Evolutionary conservation across 2,113 vertebrate genomes (phyloP).

Genomic region (Cheilinus undulatus): DNA sequence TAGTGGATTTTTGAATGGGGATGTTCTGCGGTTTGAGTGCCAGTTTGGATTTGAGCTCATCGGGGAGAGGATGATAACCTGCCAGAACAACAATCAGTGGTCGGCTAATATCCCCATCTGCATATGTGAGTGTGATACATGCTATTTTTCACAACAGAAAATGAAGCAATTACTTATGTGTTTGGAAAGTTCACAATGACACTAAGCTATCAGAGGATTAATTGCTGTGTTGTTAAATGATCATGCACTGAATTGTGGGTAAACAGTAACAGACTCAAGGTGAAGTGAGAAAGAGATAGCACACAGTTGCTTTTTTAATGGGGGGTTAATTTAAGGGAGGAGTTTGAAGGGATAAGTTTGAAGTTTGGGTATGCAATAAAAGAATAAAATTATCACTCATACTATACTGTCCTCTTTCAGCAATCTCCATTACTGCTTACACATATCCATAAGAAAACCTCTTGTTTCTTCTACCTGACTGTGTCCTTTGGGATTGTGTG

Average conservation of each 20-base stretch:
- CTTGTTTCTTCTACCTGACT: slow-evolving; percentile 17
- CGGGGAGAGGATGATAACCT: slow-evolving; percentile 96
- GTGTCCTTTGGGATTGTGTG: slow-evolving; percentile 35
- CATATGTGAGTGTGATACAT: slow-evolving; percentile 91
- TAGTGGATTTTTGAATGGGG: slow-evolving; percentile 94
- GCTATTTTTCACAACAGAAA: slow-evolving; percentile 40
- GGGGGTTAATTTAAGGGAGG: slow-evolving; percentile 2
- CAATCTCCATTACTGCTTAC: slow-evolving; percentile 27
- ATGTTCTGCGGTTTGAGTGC: slow-evolving; percentile 95
- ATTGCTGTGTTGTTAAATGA: slow-evolving; percentile 58
- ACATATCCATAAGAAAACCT: slow-evolving; percentile 36
- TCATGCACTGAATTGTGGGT: slow-evolving; percentile 29
- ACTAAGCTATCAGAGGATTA: slow-evolving; percentile 49
- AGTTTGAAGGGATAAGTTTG: background rate
- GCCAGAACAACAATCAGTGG: slow-evolving; percentile 99
- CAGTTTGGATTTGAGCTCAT: slow-evolving; percentile 99
- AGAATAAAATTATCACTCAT: too few relatives aligned
- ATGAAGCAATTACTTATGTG: slow-evolving; percentile 64
- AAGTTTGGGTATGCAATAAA: too few relatives aligned
- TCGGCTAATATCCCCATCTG: slow-evolving; percentile 99
- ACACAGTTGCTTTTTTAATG: slow-evolving; percentile 2
- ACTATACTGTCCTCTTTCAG: slow-evolving; percentile 8
- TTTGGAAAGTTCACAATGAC: slow-evolving; percentile 65
- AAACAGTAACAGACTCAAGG: slow-evolving; percentile 35
- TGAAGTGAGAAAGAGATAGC: slow-evolving; percentile 46